A percentile compares a stretch with the other conserved stretches of the same genome.
Conservation (phyloP, 2,113 vertebrate genomes). For the Pyxicephalus adspersus region DNA sequence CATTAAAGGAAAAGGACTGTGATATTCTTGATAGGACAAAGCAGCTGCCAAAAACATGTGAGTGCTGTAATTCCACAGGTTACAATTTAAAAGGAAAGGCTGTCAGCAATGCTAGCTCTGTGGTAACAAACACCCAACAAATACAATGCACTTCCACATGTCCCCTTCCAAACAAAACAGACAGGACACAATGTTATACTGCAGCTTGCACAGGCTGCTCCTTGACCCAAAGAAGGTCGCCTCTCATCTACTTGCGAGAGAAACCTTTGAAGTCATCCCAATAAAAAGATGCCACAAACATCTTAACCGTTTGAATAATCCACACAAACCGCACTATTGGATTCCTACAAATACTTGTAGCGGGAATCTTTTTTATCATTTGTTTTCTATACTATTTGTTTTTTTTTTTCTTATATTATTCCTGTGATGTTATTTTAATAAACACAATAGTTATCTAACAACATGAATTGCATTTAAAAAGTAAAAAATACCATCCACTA, state of each 20-base stretch:
- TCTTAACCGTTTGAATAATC: background rate
- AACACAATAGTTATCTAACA: too few species aligned
- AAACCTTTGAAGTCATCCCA: constrained; percentile 43
- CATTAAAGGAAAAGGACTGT: constrained; percentile 7
- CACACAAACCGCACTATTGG: background rate
- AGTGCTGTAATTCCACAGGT: constrained; percentile 33
- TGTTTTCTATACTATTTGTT: too few species aligned
- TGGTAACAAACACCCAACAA: constrained; percentile 41
- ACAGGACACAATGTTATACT: constrained; percentile 34
- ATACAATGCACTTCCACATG: constrained; percentile 20
- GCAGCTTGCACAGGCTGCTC: constrained; percentile 3
- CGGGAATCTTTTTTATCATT: too few species aligned
- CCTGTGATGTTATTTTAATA: too few species aligned
- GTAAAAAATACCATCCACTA: too few species aligned
- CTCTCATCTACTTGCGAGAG: constrained; percentile 22
- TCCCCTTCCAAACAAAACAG: constrained; percentile 38
- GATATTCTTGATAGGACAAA: constrained; percentile 3
- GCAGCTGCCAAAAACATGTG: constrained; percentile 53
- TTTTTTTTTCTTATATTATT: too few species aligned
- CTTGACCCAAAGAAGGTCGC: constrained; percentile 12
- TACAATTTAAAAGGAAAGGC: constrained; percentile 9
- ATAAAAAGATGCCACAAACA: constrained; percentile 9
- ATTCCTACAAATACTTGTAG: too few species aligned
- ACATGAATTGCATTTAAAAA: too few species aligned
- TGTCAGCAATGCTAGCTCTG: constrained; percentile 21